These are phyloP conservation scores for Theretra japonica DNA, from an alignment of 2,888 invertebrate species.

Conservation along the genomic window DNA sequence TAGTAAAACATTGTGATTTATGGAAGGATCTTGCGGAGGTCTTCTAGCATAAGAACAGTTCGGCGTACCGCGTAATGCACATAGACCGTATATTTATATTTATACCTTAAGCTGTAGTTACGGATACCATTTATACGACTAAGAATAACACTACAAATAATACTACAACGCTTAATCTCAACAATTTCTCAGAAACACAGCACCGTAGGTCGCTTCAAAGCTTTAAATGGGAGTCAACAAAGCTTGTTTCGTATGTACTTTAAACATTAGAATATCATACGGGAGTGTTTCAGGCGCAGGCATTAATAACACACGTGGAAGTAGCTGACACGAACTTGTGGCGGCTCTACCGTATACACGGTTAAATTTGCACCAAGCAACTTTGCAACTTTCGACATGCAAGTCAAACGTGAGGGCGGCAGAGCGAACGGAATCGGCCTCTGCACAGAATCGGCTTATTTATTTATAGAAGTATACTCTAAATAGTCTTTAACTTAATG, in stretches of 20 bases:
- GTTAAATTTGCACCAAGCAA: constrained; percentile 16
- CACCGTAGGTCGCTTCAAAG: not conserved
- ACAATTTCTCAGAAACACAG: not conserved
- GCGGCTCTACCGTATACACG: not conserved
- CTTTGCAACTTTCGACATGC: not conserved
- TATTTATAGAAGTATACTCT: constrained; percentile 12
- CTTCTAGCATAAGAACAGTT: too few species aligned
- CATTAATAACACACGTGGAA: not conserved
- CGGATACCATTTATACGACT: too few species aligned
- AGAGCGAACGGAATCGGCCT: not conserved
- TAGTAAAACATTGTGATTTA: too few species aligned
- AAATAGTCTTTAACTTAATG: constrained; percentile 11
- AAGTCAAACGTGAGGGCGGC: constrained; percentile 6
- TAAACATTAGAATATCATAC: not conserved
- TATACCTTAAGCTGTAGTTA: too few species aligned
- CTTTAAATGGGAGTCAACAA: not conserved
- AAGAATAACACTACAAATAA: too few species aligned
- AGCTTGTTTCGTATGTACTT: not conserved
- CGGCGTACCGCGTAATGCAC: too few species aligned
- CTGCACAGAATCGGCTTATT: constrained; percentile 15
- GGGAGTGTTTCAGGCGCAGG: not conserved
- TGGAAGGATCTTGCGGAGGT: too few species aligned
- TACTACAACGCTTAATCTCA: too few species aligned
- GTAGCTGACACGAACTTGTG: not conserved
- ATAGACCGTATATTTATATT: too few species aligned